Base-by-base conservation (phyloP, 2,888 invertebrate species). In the Cephus nigrinus region DNA sequence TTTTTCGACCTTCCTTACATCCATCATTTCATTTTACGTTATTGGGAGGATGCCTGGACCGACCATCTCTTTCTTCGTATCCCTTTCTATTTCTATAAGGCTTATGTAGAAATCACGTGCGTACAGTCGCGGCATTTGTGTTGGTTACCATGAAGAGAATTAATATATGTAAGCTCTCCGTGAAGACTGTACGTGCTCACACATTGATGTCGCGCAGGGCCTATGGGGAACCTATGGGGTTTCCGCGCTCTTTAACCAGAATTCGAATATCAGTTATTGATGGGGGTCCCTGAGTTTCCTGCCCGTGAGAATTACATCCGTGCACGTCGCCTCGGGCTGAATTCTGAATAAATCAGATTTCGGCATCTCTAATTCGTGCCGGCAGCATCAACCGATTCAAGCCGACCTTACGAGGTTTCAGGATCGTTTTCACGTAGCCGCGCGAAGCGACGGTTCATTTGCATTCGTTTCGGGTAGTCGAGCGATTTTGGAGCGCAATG, bases 181-280 rank as follows among this genome's bases (percentile, higher is more conserved):
- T 4, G 69, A 30, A 32, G 69, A 69, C 32, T 69, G 31, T 30
- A 30, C 69, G 69, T 69, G 32, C 69, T 30, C 69, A 5, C 30
- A 32, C 32, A 69, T 69, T 69, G 69, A 32, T 69, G 32, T 69
- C 69, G 69, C 30, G 69, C 12, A 12, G 69, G 5, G 32, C 15
- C 31, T 32, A 32, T 69, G 69, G 78, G 79, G 81, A 79, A 80
- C 82, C 82, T 80, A 78, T 79, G 69, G 69, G 69, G 69, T 32
- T 69, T 69, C 69, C 79, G 79, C 83, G 79, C 81, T 85, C 84
- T 84, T 86, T 82, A 85, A 82, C 76, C 80, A 80, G 84, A 86
- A 88, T 86, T 85, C 84, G 86, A 86, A 87, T 88, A 90, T 88
- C 86, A 88, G 88, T 90, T 89, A 89, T 89, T 86, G 89, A 88